phyloP scores from a whole-genome alignment of 2,888 invertebrate genomes.

The Tenodera sinensis region DNA sequence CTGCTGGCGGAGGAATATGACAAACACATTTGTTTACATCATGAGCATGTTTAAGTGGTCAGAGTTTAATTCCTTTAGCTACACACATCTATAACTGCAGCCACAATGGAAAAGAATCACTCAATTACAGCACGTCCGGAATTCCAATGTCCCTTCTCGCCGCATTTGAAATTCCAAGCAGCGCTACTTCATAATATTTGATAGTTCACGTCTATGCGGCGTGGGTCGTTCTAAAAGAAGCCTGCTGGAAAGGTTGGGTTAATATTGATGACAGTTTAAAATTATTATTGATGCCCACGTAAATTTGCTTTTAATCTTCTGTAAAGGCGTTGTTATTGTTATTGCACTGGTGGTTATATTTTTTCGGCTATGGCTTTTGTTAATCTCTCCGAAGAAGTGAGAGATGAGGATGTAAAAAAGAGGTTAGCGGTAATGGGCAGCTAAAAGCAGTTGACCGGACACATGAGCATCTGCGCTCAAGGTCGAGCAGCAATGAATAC shows the following conservation, averaged over 20 bases:
- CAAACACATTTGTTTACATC: too few relatives aligned
- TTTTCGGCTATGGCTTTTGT: background rate
- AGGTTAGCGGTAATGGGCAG: background rate
- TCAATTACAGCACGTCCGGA: background rate
- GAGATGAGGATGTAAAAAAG: background rate
- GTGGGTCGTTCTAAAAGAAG: background rate
- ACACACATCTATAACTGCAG: background rate
- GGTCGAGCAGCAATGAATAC: constrained; percentile 6
- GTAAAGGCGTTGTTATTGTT: background rate
- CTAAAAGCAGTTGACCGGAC: background rate
- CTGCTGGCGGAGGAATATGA: too few relatives aligned
- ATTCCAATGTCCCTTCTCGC: background rate
- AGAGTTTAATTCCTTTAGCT: too few relatives aligned
- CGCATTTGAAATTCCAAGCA: background rate
- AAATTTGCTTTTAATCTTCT: background rate
- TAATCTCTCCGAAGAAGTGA: background rate
- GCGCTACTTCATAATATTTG: background rate
- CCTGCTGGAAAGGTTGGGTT: background rate
- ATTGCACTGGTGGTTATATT: background rate
- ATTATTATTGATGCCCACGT: background rate
- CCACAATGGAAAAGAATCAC: background rate
- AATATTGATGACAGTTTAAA: background rate
- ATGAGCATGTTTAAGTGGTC: too few relatives aligned
- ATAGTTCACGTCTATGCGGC: background rate
- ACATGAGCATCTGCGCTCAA: constrained; percentile 16